Conservation (phyloP, 2,888 invertebrate genomes). For the Zaprionus bogoriensis region DNA sequence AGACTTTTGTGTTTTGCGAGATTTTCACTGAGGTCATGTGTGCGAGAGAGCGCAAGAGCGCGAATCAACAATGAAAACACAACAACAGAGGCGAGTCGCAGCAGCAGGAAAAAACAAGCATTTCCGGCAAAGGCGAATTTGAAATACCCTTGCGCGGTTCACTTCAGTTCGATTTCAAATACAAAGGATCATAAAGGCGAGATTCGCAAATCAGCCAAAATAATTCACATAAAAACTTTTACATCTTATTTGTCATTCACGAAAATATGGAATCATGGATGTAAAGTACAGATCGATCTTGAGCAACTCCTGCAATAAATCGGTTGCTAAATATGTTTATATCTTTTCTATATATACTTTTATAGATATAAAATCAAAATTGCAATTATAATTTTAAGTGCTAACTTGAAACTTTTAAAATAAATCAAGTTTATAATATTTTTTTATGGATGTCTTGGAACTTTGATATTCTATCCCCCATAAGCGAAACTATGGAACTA, state of each 20-base stretch:
- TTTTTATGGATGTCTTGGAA: too few relatives aligned
- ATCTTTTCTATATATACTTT: too few relatives aligned
- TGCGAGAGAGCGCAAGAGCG: slow-evolving; percentile 2
- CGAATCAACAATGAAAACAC: slow-evolving; percentile 5
- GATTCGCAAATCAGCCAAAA: neutral
- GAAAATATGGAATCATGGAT: neutral
- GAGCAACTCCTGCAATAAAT: too few relatives aligned
- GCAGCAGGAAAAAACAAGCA: neutral
- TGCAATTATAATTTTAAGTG: too few relatives aligned
- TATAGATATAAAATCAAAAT: too few relatives aligned
- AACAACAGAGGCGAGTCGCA: neutral
- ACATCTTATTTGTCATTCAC: neutral
- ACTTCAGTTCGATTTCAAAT: neutral
- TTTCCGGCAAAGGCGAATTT: neutral
- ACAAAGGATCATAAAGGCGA: neutral
- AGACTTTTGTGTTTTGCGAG: slow-evolving; percentile 14
- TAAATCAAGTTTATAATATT: too few relatives aligned
- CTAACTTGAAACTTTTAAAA: too few relatives aligned
- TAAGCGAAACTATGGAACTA: too few relatives aligned
- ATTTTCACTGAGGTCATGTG: slow-evolving; percentile 33
- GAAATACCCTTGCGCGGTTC: slow-evolving; percentile 1
- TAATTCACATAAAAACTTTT: neutral
- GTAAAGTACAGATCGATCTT: too few relatives aligned
- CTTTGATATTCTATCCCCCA: too few relatives aligned
- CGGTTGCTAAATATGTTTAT: too few relatives aligned